phyloP scores from a whole-genome alignment of 2,888 invertebrate species.

The Ochlodes sylvanus region DNA sequence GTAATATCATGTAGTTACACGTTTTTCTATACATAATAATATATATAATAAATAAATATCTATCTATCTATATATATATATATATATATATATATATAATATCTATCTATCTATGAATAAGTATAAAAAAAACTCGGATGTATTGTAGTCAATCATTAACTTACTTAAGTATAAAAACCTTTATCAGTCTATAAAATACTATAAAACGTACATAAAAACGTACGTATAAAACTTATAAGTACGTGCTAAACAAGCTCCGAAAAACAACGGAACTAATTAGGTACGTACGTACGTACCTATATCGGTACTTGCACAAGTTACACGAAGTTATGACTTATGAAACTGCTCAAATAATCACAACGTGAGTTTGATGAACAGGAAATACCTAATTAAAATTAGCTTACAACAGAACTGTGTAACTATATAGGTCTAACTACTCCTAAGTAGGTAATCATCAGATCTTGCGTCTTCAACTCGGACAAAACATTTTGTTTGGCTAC shows the following conservation, averaged over 20 bases:
- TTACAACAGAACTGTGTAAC: background rate
- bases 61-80: too few species aligned
- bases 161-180: too few species aligned
- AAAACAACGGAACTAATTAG: constrained; percentile 3
- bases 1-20: too few species aligned
- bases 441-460: too few species aligned
- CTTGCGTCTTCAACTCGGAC: background rate
- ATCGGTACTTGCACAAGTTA: background rate
- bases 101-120: too few species aligned
- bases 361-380: background rate
- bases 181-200: background rate
- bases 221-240: too few species aligned
- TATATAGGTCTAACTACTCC: background rate
- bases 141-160: too few species aligned
- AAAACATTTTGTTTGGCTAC: background rate
- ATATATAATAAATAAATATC: too few species aligned
- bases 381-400: background rate
- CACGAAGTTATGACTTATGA: background rate
- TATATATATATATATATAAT: too few species aligned
- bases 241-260: constrained; percentile 7
- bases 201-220: too few species aligned
- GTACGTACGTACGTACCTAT: background rate
- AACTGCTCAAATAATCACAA: background rate
- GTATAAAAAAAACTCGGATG: too few species aligned
- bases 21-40: too few species aligned